A percentile compares a stretch with the other conserved stretches of the same genome.
Conservation (phyloP, 2,888 invertebrate species). For the Andrena hattorfiana region DNA sequence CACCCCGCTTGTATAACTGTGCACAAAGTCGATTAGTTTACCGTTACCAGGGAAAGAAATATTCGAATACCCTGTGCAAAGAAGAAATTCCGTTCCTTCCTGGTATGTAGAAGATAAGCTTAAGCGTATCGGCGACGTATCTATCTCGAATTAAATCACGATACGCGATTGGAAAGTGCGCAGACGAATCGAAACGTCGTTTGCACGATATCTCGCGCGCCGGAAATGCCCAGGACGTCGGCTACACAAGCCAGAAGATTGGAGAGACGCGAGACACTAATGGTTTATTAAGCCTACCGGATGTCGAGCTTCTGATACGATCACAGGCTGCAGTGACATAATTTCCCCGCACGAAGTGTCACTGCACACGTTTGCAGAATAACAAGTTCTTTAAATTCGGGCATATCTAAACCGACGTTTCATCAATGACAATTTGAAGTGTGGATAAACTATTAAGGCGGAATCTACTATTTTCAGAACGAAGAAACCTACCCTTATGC, state of each 20-base stretch:
- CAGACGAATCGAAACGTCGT: conserved; percentile 45
- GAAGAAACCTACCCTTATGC: too few species aligned
- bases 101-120: conserved; percentile 13
- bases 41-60: conserved; percentile 33
- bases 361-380: too few species aligned
- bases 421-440: too few species aligned
- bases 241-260: conserved; percentile 33
- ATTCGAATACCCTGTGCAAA: conserved; percentile 32
- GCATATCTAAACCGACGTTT: too few species aligned
- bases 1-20: background rate
- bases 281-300: conserved; percentile 56
- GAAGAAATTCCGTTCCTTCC: conserved; percentile 1
- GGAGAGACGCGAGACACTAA: conserved; percentile 42
- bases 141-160: conserved; percentile 57
- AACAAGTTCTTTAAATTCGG: too few species aligned
- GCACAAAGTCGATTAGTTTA: conserved; percentile 50
- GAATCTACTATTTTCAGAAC: too few species aligned
- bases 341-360: background rate
- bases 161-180: conserved; percentile 50
- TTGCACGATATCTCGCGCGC: conserved; percentile 28
- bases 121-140: conserved; percentile 20
- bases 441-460: too few species aligned
- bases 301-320: conserved; percentile 13
- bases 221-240: conserved; percentile 44
- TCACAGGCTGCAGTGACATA: conserved; percentile 1